Percentiles rank a stretch among this genome's conserved stretches.
Conservation (phyloP, 1,140 invertebrate species). For the Muscidifurax raptorellus region DNA sequence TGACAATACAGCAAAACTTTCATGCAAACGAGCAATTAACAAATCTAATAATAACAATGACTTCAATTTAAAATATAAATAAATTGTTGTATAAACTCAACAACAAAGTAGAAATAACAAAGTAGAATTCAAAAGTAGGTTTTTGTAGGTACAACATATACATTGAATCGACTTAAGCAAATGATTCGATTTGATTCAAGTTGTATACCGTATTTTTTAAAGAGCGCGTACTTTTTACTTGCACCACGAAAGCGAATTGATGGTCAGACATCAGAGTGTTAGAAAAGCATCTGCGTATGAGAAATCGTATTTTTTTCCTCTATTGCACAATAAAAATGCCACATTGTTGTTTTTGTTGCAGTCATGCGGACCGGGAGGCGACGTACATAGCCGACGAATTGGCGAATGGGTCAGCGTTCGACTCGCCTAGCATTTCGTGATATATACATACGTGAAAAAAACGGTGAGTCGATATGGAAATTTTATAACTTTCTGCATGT, state of each 20-base stretch:
- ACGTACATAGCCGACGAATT: slow-evolving; percentile 39
- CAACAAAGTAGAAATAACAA: too few species aligned
- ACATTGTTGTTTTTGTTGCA: slow-evolving; percentile 42
- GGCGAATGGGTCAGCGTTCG: slow-evolving; percentile 45
- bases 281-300: background rate
- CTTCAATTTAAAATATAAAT: too few species aligned
- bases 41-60: too few species aligned
- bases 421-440: slow-evolving; percentile 48
- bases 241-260: too few species aligned
- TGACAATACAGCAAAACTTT: too few species aligned
- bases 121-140: too few species aligned
- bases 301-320: background rate
- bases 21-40: too few species aligned
- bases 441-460: slow-evolving; percentile 49
- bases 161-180: too few species aligned
- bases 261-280: background rate
- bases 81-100: too few species aligned
- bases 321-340: slow-evolving; percentile 39
- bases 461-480: slow-evolving; percentile 38
- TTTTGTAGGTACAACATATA: too few species aligned
- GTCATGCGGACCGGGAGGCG: slow-evolving; percentile 37
- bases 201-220: background rate
- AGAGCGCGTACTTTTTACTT: too few species aligned
- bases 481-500: slow-evolving; percentile 31
- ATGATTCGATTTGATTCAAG: too few species aligned